Evolutionary conservation across 2,797 vertebrate genomes (phyloP).

Genomic region (Rhynchotus rufescens): DNA sequence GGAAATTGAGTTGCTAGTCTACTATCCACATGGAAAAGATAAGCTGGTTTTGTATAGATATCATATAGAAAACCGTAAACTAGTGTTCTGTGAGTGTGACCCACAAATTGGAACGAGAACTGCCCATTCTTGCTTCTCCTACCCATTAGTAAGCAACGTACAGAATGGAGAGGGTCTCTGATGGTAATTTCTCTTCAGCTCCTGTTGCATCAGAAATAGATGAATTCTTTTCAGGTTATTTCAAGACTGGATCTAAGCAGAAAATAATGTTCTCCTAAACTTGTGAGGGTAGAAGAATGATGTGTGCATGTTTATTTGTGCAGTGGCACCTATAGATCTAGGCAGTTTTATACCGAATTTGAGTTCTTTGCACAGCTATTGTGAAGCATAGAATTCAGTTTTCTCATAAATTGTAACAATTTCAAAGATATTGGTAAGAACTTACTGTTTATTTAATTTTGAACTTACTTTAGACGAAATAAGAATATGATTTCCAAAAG

Average conservation of each 20-base stretch:
- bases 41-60: too few species aligned
- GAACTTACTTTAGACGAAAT: not conserved
- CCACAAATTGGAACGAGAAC: not conserved
- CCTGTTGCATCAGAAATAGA: not conserved
- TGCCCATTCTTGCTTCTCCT: not conserved
- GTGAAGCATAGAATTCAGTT: not conserved
- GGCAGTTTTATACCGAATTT: not conserved
- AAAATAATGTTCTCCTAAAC: too few species aligned
- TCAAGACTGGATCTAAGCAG: not conserved
- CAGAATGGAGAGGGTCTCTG: not conserved
- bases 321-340: not conserved
- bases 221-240: not conserved
- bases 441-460: not conserved
- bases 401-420: not conserved
- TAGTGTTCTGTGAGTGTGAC: not conserved
- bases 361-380: not conserved
- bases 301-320: not conserved
- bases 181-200: not conserved
- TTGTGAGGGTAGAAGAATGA: too few species aligned
- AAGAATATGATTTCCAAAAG: not conserved
- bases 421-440: not conserved
- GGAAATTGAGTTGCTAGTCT: not conserved
- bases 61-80: too few species aligned
- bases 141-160: not conserved
- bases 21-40: not conserved